These are phyloP conservation scores for Bombus affinis DNA, from an alignment of 1,140 invertebrate genomes.

Conservation along the genomic window DNA sequence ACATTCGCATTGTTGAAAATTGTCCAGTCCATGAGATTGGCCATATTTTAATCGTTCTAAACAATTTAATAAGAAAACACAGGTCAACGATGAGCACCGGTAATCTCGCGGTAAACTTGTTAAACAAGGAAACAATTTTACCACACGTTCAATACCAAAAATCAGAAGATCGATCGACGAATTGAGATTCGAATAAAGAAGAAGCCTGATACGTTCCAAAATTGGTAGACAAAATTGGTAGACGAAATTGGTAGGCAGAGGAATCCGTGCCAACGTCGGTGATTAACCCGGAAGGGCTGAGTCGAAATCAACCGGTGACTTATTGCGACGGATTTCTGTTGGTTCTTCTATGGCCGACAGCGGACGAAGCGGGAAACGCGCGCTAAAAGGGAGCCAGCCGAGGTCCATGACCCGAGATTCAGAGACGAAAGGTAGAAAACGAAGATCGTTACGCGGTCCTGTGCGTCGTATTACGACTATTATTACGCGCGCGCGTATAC, in stretches of 20 bases:
- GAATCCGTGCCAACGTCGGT: conserved; percentile 49
- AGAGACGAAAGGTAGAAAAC: conserved; percentile 55
- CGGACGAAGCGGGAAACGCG: conserved; percentile 45
- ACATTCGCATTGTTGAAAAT: too few species aligned
- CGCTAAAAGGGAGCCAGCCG: conserved; percentile 48
- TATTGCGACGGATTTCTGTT: conserved; percentile 56
- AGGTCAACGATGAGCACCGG: too few species aligned
- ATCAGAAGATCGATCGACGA: background rate
- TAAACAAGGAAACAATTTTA: too few species aligned
- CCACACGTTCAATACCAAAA: background rate
- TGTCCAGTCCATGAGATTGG: too few species aligned
- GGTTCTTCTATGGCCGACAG: conserved; percentile 14
- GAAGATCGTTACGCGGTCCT: conserved; percentile 60
- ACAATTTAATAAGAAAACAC: too few species aligned
- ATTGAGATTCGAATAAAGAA: background rate
- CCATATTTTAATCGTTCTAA: too few species aligned
- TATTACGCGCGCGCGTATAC: conserved; percentile 59
- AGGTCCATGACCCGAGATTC: conserved; percentile 67
- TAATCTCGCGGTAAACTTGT: too few species aligned
- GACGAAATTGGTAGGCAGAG: background rate
- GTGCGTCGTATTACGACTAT: conserved; percentile 67
- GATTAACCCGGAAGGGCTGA: conserved; percentile 61
- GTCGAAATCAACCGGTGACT: conserved; percentile 43
- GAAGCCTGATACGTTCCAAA: background rate
- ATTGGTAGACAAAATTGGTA: conserved; percentile 28